Evolutionary conservation across 1,140 invertebrate genomes (phyloP), one percentile per base, ranked within the genome.

Genomic region (Brachionus plicatilis): DNA sequence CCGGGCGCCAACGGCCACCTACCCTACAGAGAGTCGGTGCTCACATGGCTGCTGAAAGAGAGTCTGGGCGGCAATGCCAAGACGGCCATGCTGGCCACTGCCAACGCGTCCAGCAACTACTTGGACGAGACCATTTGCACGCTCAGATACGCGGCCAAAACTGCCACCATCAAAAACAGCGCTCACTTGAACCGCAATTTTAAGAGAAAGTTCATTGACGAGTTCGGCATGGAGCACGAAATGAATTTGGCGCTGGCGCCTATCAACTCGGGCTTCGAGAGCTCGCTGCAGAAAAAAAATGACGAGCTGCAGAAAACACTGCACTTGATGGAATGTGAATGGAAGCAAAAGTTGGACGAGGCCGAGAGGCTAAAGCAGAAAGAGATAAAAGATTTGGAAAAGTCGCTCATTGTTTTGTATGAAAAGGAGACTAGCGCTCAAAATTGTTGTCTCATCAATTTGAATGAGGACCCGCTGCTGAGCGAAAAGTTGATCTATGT

Each of bases 21-120:
- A 85, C 95, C 95, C 0, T 96, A 96, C 89, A 90, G 95, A 53
- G 94, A 97, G 89, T 96, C 95, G 7, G 94, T 95, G 9, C 91
- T 96, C 0, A 96, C 95, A 0, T 96, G 94, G 94, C 88, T 96
- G 24, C 90, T 96, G 29, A 96, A 95, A 89, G 95, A 96, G 87
- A 95, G 94, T 65, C 90, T 97, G 6, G 95, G 95, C n/a, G 95
- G 95, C 1, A 96, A 97, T 89, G 94, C 94, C 1, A 95, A 96
- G 88, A 96, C 95, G 5, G 94, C 96, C 65, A 96, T 96, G 95
- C 93, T 95, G 65, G 94, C 94, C 9, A 94, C 93, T 0, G 91
- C 94, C 37, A 93, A 94, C 66, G 94, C 95, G 9, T 92, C 93
- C 11, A 93, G 92, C 86, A 89, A 92, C 53, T 93, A 95, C 89